Conservation (phyloP, 2,888 invertebrate species). For the Andrena flavipes region DNA sequence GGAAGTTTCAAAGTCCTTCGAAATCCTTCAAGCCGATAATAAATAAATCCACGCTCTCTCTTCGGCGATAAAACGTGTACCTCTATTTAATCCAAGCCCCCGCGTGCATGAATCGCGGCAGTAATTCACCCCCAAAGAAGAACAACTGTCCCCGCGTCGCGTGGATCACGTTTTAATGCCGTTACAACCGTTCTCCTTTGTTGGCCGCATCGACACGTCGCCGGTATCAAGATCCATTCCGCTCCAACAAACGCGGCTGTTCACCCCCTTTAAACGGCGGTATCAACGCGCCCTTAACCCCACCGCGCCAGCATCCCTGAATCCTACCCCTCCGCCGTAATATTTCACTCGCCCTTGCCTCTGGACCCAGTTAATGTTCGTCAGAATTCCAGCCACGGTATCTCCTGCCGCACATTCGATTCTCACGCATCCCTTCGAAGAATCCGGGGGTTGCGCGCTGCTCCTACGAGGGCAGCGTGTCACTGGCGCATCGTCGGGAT, state of each 20-base stretch:
- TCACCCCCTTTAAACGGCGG: slow-evolving; percentile 54
- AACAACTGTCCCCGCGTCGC: slow-evolving; percentile 27
- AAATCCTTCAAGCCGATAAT: background rate
- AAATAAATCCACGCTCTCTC: background rate
- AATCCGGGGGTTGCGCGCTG: background rate
- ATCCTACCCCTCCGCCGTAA: slow-evolving; percentile 36
- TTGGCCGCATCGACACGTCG: slow-evolving; percentile 59
- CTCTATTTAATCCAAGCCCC: slow-evolving; percentile 34
- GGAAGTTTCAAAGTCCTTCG: background rate
- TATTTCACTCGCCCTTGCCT: slow-evolving; percentile 65
- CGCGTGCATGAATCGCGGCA: slow-evolving; percentile 36
- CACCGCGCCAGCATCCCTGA: slow-evolving; percentile 20
- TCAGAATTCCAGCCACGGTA: slow-evolving; percentile 36
- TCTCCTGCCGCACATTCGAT: slow-evolving; percentile 20
- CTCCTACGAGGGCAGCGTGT: background rate
- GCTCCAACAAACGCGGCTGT: slow-evolving; percentile 29
- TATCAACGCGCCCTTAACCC: slow-evolving; percentile 39
- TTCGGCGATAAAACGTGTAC: slow-evolving; percentile 6
- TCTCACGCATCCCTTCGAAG: slow-evolving; percentile 42
- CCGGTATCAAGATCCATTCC: slow-evolving; percentile 68
- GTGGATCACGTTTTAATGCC: slow-evolving; percentile 52
- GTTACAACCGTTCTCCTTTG: slow-evolving; percentile 41
- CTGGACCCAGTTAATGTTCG: slow-evolving; percentile 51
- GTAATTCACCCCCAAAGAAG: slow-evolving; percentile 42
- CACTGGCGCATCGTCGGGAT: slow-evolving; percentile 3